phyloP scores from a whole-genome alignment of 2,113 vertebrate species.

The Marcusenius ussheri region DNA sequence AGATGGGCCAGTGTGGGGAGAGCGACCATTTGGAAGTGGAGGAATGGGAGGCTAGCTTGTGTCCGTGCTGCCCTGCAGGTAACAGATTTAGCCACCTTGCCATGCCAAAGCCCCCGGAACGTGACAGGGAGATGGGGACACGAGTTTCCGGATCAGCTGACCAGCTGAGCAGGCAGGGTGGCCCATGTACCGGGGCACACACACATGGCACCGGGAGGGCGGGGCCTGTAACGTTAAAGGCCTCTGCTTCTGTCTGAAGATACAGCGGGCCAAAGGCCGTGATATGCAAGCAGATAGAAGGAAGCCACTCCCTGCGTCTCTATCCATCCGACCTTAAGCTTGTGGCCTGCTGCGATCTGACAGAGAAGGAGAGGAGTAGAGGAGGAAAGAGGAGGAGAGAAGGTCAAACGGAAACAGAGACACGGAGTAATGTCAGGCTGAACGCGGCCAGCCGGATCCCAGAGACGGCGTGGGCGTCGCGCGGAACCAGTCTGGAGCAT shows the following conservation, averaged over 20 bases:
- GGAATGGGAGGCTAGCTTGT: not conserved
- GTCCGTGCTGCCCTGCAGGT: too few relatives aligned
- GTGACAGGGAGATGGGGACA: not conserved
- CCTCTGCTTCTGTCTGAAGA: not conserved
- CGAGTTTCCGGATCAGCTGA: not conserved
- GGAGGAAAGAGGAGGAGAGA: not conserved
- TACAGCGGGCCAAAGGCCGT: not conserved
- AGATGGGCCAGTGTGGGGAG: not conserved
- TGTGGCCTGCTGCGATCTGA: not conserved
- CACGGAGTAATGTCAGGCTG: not conserved
- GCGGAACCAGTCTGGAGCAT: not conserved
- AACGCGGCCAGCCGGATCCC: not conserved
- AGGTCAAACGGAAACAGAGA: not conserved
- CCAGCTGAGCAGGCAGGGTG: not conserved
- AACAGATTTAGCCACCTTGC: not conserved
- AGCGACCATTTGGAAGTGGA: conserved; percentile 23
- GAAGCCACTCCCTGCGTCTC: not conserved
- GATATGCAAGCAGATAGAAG: not conserved
- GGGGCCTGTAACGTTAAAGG: not conserved
- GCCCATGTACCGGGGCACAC: not conserved
- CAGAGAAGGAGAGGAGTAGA: not conserved
- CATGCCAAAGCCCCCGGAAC: not conserved
- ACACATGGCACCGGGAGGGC: not conserved
- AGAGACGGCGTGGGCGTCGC: not conserved
- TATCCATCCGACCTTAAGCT: not conserved